phyloP scores from a whole-genome alignment of 2,113 vertebrate species.

The Henicopernis longicauda region DNA sequence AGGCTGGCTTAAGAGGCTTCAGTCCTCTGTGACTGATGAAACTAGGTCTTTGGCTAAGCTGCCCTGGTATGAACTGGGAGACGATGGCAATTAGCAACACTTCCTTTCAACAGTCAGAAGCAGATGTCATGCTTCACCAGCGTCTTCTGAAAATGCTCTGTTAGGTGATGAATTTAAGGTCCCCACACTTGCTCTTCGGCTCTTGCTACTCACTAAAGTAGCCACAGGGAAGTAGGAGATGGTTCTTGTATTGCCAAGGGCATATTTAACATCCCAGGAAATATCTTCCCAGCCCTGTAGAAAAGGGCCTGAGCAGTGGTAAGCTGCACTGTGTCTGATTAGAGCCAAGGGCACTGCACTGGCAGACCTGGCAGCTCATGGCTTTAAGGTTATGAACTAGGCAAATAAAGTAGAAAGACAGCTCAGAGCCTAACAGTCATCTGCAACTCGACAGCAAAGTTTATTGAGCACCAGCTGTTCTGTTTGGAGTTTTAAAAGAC shows the following conservation, averaged over 20 bases:
- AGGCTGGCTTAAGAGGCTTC: neutral
- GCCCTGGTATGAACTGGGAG: neutral
- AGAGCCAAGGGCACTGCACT: neutral
- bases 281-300: neutral
- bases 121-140: neutral
- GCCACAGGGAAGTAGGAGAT: neutral
- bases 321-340: neutral
- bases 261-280: neutral
- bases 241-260: neutral
- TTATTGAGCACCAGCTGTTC: neutral
- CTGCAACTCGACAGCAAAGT: accelerated
- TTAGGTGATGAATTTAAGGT: neutral
- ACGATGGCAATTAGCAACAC: accelerated
- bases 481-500: neutral
- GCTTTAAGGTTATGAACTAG: neutral
- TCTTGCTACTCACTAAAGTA: neutral
- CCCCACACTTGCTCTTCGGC: neutral
- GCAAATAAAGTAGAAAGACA: neutral
- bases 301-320: neutral
- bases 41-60: neutral
- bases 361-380: neutral
- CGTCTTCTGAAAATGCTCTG: neutral
- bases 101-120: neutral
- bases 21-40: neutral
- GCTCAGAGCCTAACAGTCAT: neutral